phyloP scores from a whole-genome alignment of 2,113 vertebrate genomes.

The Electrona antarctica region DNA sequence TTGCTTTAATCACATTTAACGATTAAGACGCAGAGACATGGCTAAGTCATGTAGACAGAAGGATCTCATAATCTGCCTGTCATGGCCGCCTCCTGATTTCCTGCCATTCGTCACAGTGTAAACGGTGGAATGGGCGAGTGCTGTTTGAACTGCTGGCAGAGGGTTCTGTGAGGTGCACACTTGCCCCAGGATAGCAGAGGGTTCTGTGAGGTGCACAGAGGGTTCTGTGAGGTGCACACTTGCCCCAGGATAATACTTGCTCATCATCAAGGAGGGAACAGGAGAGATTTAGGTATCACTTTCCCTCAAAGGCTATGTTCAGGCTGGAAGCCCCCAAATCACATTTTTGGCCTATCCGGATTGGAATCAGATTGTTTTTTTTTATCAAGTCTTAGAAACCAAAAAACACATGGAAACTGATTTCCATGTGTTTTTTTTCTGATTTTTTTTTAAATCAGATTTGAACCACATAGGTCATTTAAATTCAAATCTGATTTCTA shows the following conservation, averaged over 20 bases:
- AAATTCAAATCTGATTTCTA: too few species aligned
- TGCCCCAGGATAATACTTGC: conserved; percentile 43
- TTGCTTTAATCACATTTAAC: conserved; percentile 79
- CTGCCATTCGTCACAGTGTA: conserved; percentile 72
- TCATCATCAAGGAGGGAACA: conserved; percentile 41
- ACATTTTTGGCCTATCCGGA: too few species aligned
- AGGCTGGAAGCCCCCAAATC: too few species aligned
- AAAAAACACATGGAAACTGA: too few species aligned
- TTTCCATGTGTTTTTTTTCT: too few species aligned
- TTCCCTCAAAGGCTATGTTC: conserved; percentile 34
- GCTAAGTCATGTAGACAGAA: conserved; percentile 69
- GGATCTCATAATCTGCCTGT: conserved; percentile 74
- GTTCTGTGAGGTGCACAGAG: not conserved
- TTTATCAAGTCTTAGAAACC: too few species aligned
- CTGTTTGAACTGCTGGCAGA: conserved; percentile 48
- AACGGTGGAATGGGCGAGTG: conserved; percentile 25
- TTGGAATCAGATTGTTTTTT: too few species aligned
- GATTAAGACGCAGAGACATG: conserved; percentile 64
- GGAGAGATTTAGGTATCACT: conserved; percentile 39
- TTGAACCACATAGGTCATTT: too few species aligned
- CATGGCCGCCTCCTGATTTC: conserved; percentile 72
- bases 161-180: conserved; percentile 31
- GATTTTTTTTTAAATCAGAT: too few species aligned
- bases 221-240: conserved; percentile 30
- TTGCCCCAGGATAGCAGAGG: conserved; percentile 48